Conservation (phyloP, 2,113 vertebrate genomes). For the Lipophrys pholis region DNA sequence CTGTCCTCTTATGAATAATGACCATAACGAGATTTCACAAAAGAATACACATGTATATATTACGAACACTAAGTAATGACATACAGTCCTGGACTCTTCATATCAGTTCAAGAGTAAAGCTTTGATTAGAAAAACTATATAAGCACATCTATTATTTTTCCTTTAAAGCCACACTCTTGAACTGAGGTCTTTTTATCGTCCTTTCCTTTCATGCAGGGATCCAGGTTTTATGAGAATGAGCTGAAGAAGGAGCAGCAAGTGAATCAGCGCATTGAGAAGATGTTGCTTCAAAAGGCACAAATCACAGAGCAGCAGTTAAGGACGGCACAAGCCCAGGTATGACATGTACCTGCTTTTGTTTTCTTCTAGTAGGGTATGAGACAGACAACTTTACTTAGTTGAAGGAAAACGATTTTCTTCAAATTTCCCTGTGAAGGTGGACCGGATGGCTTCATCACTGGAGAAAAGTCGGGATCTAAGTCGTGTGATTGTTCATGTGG, state of each 20-base stretch:
- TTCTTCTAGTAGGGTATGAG: background rate
- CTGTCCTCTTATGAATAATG: background rate
- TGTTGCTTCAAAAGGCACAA: conserved; percentile 88
- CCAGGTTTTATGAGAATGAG: conserved; percentile 95
- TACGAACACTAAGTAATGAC: conserved; percentile 1
- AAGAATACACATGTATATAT: background rate
- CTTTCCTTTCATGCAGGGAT: conserved; percentile 85
- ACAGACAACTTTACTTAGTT: background rate
- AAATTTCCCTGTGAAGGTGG: conserved; percentile 81
- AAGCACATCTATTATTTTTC: no score
- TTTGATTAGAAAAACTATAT: no score
- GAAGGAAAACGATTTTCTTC: background rate
- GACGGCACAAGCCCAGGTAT: conserved; percentile 90
- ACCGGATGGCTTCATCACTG: conserved; percentile 83
- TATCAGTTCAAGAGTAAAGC: no score
- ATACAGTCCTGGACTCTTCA: background rate
- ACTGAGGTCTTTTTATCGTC: background rate
- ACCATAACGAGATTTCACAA: no score
- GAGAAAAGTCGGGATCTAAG: conserved; percentile 89
- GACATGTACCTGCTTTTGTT: background rate
- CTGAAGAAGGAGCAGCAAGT: conserved; percentile 95
- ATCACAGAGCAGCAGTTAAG: conserved; percentile 89
- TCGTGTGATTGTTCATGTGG: conserved; percentile 92
- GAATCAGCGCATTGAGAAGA: conserved; percentile 94
- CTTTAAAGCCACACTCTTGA: no score